Evolutionary conservation across 1,140 invertebrate genomes (phyloP), one percentile per base, ranked within the genome.

Genomic region (Papilio machaon): DNA sequence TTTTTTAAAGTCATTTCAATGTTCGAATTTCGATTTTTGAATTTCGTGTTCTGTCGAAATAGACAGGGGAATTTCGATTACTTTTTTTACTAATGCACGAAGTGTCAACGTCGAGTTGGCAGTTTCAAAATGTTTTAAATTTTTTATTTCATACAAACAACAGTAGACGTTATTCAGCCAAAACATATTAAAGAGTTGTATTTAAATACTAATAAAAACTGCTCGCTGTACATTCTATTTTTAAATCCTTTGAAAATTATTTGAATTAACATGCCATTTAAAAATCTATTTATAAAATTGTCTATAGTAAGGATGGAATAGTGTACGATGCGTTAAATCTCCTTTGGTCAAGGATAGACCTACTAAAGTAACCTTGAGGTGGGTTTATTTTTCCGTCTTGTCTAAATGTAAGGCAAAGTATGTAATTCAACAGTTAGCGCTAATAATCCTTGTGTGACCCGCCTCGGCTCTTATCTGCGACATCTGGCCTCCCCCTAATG

Each of bases 401-500:
- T 70, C 23, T 64, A 30, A 35, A 13, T 38, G 30, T 70, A 70
- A 35, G 64, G 64, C 30, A 70, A 35, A 70, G 47, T 76, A 76
- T 76, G 74, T 76, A 76, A 76, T 76, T 76, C 74, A 76, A 47
- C 43, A 76, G 47, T 52, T 76, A 76, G 88, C 84, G 86, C 85
- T 90, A 89, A 89, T 88, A 89, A 88, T 85, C 82, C 84, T 83
- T 84, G 82, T 86, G 83, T 83, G 84, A 86, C 85, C 83, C 76
- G 76, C 76, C 80, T 80, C 79, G 54, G 43, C 80, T 80, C 88
- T 91, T 91, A 91, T 91, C 90, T 85, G 76, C 83, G 82, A 73
- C 85, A 92, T 92, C 91, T 90, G 84, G 81, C 87, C 87, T 88
- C 89, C 90, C 88, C 86, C 87, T 91, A 92, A 93, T 93, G 92